phyloP scores from a whole-genome alignment of 2,113 vertebrate species.

The Zapus hudsonius region DNA sequence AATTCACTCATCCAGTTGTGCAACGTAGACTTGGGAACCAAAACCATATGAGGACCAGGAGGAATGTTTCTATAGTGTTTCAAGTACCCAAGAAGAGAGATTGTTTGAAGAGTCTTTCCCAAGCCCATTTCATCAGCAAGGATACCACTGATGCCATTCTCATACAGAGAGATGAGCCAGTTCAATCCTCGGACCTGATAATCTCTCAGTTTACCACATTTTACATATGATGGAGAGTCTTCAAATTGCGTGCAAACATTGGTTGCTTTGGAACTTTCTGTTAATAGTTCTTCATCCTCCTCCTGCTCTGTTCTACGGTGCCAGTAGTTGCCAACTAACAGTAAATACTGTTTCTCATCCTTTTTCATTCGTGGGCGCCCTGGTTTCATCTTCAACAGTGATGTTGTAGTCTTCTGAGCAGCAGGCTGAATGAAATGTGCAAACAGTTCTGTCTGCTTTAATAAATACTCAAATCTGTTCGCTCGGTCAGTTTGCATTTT shows the following conservation, averaged over 20 bases:
- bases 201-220: constrained; percentile 95
- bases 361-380: constrained; percentile 97
- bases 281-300: constrained; percentile 97
- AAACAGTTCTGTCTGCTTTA: constrained; percentile 99
- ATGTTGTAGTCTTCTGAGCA: constrained; percentile 98
- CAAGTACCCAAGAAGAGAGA: constrained; percentile 98
- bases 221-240: constrained; percentile 97
- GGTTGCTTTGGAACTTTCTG: constrained; percentile 95
- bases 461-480: constrained; percentile 98
- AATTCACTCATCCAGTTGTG: constrained; percentile 99
- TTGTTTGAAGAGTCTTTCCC: constrained; percentile 98
- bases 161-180: constrained; percentile 99
- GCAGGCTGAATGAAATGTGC: constrained; percentile 99
- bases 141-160: constrained; percentile 99
- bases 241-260: constrained; percentile 98
- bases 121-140: constrained; percentile 99
- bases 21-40: constrained; percentile 98
- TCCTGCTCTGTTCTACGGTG: constrained; percentile 98
- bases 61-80: constrained; percentile 99
- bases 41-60: constrained; percentile 99
- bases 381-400: constrained; percentile 99
- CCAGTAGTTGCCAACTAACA: constrained; percentile 95
- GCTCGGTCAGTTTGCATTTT: constrained; percentile 98
- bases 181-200: constrained; percentile 98
- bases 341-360: constrained; percentile 97